phyloP scores from a whole-genome alignment of 2,797 vertebrate genomes.

The Diglossa cyanea region DNA sequence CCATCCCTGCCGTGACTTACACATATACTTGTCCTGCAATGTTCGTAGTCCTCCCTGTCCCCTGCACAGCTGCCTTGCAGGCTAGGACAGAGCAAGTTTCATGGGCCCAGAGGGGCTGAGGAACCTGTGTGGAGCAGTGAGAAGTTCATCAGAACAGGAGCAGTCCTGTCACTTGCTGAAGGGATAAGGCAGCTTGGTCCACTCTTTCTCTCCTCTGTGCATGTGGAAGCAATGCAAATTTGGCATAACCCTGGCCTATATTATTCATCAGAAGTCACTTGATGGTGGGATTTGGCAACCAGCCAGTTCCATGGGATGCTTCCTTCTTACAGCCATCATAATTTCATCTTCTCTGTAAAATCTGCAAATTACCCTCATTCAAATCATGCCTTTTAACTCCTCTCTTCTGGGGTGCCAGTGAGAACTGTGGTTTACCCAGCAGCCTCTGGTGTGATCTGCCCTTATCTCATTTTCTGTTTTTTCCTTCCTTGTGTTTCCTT shows the following conservation, averaged over 20 bases:
- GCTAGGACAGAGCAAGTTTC: neutral
- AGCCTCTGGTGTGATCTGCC: neutral
- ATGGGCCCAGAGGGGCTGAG: neutral
- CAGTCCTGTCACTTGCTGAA: neutral
- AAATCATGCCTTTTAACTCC: neutral
- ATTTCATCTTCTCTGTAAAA: neutral
- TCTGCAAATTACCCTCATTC: neutral
- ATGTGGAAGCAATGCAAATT: neutral
- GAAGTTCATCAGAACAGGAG: neutral
- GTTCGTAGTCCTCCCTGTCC: accelerated
- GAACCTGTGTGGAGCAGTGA: accelerated
- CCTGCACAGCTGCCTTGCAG: neutral
- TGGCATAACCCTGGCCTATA: neutral
- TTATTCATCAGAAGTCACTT: neutral
- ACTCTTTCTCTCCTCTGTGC: neutral
- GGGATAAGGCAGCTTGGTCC: neutral
- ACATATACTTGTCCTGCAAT: neutral
- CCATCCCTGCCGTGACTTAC: neutral
- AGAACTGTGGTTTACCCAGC: neutral
- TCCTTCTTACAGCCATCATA: neutral
- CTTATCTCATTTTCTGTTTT: neutral
- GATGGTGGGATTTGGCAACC: neutral
- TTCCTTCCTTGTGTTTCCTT: neutral
- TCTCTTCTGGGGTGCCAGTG: accelerated
- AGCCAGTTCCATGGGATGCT: neutral